phyloP scores from a whole-genome alignment of 1,140 invertebrate genomes.

The Dendroctonus valens region DNA sequence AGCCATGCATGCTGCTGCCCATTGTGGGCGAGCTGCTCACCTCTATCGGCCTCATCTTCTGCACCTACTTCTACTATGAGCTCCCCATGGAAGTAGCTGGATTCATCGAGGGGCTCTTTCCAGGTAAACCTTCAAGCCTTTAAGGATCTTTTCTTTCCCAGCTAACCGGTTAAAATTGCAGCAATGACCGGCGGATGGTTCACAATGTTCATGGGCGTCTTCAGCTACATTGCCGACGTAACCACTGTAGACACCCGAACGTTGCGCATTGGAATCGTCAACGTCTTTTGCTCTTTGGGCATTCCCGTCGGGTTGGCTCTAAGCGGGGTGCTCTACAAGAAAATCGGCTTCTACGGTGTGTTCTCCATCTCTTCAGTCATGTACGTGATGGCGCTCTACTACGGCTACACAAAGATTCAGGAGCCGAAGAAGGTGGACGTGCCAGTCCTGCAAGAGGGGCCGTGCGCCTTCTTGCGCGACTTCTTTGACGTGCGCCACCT shows the following conservation, averaged over 20 bases:
- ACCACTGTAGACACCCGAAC: conserved; percentile 78
- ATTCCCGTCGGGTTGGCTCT: conserved; percentile 76
- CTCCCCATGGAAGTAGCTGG: conserved; percentile 76
- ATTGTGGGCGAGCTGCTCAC: conserved; percentile 78
- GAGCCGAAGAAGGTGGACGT: conserved; percentile 56
- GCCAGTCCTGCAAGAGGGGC: conserved; percentile 48
- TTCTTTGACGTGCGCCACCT: conserved; percentile 75
- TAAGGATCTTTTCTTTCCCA: too few species aligned
- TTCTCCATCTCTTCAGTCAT: conserved; percentile 70
- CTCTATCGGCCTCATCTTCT: conserved; percentile 72
- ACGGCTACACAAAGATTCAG: conserved; percentile 65
- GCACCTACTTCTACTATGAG: conserved; percentile 74
- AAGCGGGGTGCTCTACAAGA: conserved; percentile 66
- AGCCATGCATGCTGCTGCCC: conserved; percentile 81
- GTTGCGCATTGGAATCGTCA: conserved; percentile 78
- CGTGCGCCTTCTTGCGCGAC: conserved; percentile 51
- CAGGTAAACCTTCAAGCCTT: conserved; percentile 47
- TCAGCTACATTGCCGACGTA: conserved; percentile 85
- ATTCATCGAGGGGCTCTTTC: conserved; percentile 72
- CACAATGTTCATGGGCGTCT: conserved; percentile 85
- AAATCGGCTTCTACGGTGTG: conserved; percentile 78
- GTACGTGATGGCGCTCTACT: conserved; percentile 72
- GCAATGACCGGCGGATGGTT: conserved; percentile 82
- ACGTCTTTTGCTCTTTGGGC: conserved; percentile 76
- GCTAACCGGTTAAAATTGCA: conserved; percentile 51